phyloP scores from a whole-genome alignment of 2,888 invertebrate genomes.

The Rosalia funebris region DNA sequence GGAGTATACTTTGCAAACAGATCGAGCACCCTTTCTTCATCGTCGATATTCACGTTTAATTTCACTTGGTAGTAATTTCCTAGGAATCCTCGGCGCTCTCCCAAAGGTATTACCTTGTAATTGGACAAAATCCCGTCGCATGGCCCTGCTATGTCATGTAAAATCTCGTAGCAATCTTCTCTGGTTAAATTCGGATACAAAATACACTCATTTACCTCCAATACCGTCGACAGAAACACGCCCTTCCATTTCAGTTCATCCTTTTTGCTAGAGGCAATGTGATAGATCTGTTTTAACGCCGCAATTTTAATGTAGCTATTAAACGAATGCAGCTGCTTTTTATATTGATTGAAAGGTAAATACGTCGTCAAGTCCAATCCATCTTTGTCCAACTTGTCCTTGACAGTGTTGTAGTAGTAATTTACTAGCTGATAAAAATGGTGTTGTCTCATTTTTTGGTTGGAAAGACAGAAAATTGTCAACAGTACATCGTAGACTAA shows the following conservation, averaged over 20 bases:
- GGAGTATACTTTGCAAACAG: conserved; percentile 48
- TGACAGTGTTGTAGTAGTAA: conserved; percentile 13
- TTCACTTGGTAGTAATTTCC: conserved; percentile 51
- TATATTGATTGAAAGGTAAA: not conserved
- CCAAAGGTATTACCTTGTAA: conserved; percentile 38
- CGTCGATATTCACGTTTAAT: conserved; percentile 34
- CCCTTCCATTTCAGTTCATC: no score
- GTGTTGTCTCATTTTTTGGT: conserved; percentile 18
- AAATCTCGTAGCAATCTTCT: conserved; percentile 49
- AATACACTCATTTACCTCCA: conserved; percentile 12
- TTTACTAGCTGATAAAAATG: conserved; percentile 7
- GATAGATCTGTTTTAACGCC: no score
- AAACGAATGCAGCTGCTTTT: conserved; percentile 4
- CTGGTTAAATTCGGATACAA: conserved; percentile 35
- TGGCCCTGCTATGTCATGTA: conserved; percentile 41
- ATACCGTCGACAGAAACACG: not conserved
- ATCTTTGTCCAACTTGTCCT: not conserved
- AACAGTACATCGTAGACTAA: conserved; percentile 18
- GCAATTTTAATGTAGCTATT: no score
- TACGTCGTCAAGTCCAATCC: not conserved
- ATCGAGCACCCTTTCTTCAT: conserved; percentile 20
- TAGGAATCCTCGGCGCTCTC: conserved; percentile 50
- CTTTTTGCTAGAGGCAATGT: no score
- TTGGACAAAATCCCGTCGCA: conserved; percentile 39
- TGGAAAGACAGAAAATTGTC: conserved; percentile 14